phyloP scores from a whole-genome alignment of 2,113 vertebrate species.

The Bucco capensis region DNA sequence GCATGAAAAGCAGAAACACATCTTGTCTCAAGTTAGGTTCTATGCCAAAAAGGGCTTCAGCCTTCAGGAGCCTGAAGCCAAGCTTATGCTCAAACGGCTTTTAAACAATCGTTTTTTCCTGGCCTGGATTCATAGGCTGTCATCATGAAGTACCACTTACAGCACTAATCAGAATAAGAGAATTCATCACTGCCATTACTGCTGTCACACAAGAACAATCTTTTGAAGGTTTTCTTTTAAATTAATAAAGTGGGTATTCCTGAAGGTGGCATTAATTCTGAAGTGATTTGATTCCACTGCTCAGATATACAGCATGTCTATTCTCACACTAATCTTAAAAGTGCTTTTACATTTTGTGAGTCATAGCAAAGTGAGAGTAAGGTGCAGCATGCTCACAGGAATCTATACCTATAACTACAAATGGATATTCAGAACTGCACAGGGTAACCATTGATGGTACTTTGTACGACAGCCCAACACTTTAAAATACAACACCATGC shows the following conservation, averaged over 20 bases:
- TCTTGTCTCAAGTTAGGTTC: not conserved
- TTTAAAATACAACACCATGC: not conserved
- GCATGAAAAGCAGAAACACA: not conserved
- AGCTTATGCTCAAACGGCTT: not conserved
- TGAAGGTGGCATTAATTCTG: not conserved
- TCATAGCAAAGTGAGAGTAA: not conserved
- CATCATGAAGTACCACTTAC: not conserved
- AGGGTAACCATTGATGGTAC: not conserved
- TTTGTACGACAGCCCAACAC: not conserved
- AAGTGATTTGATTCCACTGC: not conserved
- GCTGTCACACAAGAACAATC: not conserved
- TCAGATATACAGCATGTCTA: not conserved
- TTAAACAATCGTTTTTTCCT: not conserved
- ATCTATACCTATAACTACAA: not conserved
- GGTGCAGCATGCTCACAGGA: not conserved
- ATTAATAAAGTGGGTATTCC: not conserved
- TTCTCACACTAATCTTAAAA: not conserved
- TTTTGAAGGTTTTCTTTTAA: not conserved
- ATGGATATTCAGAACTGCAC: not conserved
- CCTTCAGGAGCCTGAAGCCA: not conserved
- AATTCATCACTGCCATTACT: not conserved
- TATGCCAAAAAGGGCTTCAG: not conserved
- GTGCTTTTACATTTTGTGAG: not conserved
- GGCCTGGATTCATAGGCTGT: not conserved
- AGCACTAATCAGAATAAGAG: not conserved